Evolutionary conservation across 2,797 vertebrate genomes (phyloP).

Genomic region (Liasis olivaceus): DNA sequence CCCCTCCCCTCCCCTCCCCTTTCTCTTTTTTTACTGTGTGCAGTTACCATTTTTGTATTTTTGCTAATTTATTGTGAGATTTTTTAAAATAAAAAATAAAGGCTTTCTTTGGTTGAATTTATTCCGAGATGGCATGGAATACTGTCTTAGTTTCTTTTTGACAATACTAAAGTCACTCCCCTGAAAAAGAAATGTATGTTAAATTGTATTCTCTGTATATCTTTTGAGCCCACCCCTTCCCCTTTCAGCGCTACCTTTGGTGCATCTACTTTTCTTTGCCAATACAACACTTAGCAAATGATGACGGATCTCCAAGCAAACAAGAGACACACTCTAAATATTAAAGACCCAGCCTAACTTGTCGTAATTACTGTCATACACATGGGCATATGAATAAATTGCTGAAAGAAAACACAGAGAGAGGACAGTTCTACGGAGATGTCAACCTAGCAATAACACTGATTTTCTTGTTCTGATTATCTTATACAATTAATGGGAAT

Average conservation of each 20-base stretch:
- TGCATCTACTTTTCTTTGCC: background rate
- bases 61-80: conserved; percentile 96
- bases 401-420: background rate
- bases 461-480: background rate
- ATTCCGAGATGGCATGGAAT: background rate
- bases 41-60: conserved; percentile 86
- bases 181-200: background rate
- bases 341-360: background rate
- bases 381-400: too few relatives aligned
- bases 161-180: background rate
- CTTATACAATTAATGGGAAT: background rate
- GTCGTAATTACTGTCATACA: background rate
- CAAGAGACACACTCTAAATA: background rate
- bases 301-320: background rate
- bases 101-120: conserved; percentile 84
- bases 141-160: background rate
- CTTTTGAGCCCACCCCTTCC: background rate
- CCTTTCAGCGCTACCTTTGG: background rate
- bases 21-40: conserved; percentile 77
- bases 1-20: background rate
- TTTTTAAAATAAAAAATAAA: conserved; percentile 90
- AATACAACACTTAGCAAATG: background rate
- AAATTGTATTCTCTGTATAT: background rate
- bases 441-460: background rate
- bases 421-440: background rate